phyloP scores from a whole-genome alignment of 2,888 invertebrate genomes.

The Parasteatoda lunata region DNA sequence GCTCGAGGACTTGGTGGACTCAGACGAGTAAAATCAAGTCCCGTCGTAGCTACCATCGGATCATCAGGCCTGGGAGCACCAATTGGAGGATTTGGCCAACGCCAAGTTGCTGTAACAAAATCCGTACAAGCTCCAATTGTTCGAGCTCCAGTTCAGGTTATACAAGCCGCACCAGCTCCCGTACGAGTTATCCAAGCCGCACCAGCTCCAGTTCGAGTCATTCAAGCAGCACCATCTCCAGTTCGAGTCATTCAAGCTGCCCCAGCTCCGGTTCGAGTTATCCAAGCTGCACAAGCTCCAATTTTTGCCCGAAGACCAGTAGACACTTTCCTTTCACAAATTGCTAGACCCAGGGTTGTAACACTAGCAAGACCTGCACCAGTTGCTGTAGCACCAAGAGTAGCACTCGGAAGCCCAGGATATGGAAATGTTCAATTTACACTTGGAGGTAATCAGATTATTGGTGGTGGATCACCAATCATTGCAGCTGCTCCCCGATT shows the following conservation, averaged over 20 bases:
- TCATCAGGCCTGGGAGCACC: slow-evolving; percentile 40
- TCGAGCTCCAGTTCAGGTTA: slow-evolving; percentile 9
- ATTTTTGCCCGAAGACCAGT: slow-evolving; percentile 33
- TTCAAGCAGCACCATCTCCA: slow-evolving; percentile 3
- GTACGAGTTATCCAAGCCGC: slow-evolving; percentile 17
- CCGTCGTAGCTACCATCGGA: slow-evolving; percentile 18
- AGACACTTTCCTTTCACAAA: slow-evolving; percentile 35
- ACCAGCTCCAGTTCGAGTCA: slow-evolving; percentile 12
- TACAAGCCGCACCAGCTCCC: slow-evolving; percentile 13
- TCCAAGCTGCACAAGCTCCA: neutral
- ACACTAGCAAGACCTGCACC: slow-evolving; percentile 12
- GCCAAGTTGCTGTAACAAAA: slow-evolving; percentile 31
- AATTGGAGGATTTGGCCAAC: slow-evolving; percentile 53
- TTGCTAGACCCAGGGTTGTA: slow-evolving; percentile 30
- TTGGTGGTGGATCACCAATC: slow-evolving; percentile 35
- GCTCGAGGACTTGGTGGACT: slow-evolving; percentile 39
- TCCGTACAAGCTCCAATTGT: slow-evolving; percentile 20
- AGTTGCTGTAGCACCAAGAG: slow-evolving; percentile 19
- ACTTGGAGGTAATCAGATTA: slow-evolving; percentile 37
- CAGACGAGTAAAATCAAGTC: slow-evolving; percentile 40
- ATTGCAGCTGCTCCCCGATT: slow-evolving; percentile 10
- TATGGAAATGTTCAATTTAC: slow-evolving; percentile 50
- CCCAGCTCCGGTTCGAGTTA: neutral
- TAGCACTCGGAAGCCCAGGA: neutral
- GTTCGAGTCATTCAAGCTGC: slow-evolving; percentile 8